Evolutionary conservation across 2,797 vertebrate genomes (phyloP), one percentile per base, ranked within the genome.

Genomic region (Megaceryle alcyon): DNA sequence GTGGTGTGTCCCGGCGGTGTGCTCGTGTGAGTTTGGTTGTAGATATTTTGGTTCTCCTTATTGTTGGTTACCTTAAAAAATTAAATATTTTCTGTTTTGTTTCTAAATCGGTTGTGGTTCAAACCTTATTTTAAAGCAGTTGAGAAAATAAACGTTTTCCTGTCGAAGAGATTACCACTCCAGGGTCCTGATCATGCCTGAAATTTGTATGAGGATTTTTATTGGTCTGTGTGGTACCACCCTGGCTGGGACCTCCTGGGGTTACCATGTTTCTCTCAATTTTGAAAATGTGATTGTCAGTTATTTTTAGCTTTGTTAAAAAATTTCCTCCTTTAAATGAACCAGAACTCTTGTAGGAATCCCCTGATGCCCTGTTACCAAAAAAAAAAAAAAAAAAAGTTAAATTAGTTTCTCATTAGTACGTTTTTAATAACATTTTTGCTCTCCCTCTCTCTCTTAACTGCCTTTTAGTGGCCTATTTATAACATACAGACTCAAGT

Each of bases 391-490:
- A 56, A 91, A 91, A 57, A 79, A 88, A 91, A 77, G 71, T 56
- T 28, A 88, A 72, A 83, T 60, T 7, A 88, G 73, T 91, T 95
- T 92, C 70, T 91, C 48, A 21, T 79, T 92, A 84, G 92, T 78
- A 75, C 73, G 35, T 90, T 75, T 92, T 91, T 96, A 93, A 93
- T 93, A 91, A 96, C 85, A 88, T 95, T 56, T 28, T 78, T 82
- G 72, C 29, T 92, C 48, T 70, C 29, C 12, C 3, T 61, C n/a
- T 39, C 25, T 65, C 41, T 91, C 37, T 66, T 86, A 91, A 91
- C 75, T 89, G 93, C 71, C 48, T 91, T 89, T 91, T 84, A 90
- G 77, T 46, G 64, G 54, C 73, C 51, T 92, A 37, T 75, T 96
- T 96, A 68, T 91, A 86, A 65, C 33, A 25, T 20, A 14, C 14